These are phyloP conservation scores for Gari tellinella DNA, from an alignment of 2,888 invertebrate genomes.

Conservation along the genomic window DNA sequence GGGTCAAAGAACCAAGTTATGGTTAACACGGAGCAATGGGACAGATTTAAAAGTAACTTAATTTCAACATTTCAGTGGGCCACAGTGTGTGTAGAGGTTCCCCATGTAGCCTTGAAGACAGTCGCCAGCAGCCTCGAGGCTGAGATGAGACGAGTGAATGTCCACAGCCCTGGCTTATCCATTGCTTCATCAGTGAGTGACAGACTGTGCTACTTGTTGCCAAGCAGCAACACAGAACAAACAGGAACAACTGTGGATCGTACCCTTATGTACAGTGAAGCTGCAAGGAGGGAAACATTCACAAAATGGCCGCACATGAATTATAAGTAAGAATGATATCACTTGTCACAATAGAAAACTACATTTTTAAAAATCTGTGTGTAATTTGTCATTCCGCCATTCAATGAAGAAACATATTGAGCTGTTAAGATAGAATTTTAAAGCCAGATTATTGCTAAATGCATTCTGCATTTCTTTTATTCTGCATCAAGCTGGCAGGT, in stretches of 20 bases:
- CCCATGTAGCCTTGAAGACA: slow-evolving; percentile 91
- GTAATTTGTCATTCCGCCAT: too few species aligned
- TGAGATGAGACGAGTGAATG: slow-evolving; percentile 90
- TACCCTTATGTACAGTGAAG: slow-evolving; percentile 94
- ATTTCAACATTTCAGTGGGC: slow-evolving; percentile 90
- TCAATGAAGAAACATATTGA: too few species aligned
- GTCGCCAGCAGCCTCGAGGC: slow-evolving; percentile 92
- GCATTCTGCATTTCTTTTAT: too few species aligned
- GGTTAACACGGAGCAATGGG: too few species aligned
- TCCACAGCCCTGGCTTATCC: slow-evolving; percentile 87
- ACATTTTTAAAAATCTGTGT: too few species aligned
- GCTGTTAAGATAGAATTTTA: too few species aligned
- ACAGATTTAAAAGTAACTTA: too few species aligned
- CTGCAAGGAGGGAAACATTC: slow-evolving; percentile 95
- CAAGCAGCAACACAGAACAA: slow-evolving; percentile 59
- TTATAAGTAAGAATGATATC: too few species aligned
- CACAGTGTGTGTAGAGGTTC: slow-evolving; percentile 92
- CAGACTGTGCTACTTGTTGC: slow-evolving; percentile 86
- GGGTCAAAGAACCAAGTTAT: too few species aligned
- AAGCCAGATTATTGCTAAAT: too few species aligned
- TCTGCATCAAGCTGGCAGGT: too few species aligned
- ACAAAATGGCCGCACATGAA: slow-evolving; percentile 98
- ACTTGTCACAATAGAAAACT: too few species aligned
- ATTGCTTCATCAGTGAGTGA: slow-evolving; percentile 96
- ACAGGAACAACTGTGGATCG: slow-evolving; percentile 82